A percentile compares a stretch with the other conserved stretches of the same genome.
phyloP scores from a whole-genome alignment of 2,113 vertebrate species.

The Oceanites oceanicus region DNA sequence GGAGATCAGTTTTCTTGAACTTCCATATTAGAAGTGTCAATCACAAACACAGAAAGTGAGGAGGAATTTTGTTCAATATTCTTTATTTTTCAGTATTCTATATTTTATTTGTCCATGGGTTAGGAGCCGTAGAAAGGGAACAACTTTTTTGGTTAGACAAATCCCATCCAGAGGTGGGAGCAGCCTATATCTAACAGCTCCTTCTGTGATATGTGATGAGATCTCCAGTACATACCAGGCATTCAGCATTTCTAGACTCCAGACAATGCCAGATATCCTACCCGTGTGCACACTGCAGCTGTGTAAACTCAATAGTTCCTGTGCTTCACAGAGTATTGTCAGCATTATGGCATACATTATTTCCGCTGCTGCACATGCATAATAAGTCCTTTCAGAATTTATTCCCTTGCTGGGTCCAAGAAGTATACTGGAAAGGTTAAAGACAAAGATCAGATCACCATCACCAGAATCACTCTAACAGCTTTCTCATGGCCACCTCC shows the following conservation, averaged over 20 bases:
- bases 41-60: neutral
- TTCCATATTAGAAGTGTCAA: neutral
- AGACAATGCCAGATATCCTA: neutral
- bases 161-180: neutral
- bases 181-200: neutral
- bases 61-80: neutral
- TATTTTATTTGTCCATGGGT: neutral
- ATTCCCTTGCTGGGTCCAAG: neutral
- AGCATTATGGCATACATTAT: neutral
- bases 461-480: neutral
- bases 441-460: neutral
- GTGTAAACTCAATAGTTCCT: neutral
- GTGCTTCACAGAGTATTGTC: neutral
- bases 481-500: neutral
- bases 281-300: fast-evolving
- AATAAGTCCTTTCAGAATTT: neutral
- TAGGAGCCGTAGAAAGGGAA: neutral
- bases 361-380: neutral
- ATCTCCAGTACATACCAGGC: neutral
- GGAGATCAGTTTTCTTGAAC: neutral
- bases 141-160: neutral
- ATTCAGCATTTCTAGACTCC: neutral
- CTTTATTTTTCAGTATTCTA: neutral
- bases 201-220: neutral
- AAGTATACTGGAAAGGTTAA: neutral